Evolutionary conservation across 2,113 vertebrate genomes (phyloP), one percentile per base, ranked within the genome.

Genomic region (Danio rerio): DNA sequence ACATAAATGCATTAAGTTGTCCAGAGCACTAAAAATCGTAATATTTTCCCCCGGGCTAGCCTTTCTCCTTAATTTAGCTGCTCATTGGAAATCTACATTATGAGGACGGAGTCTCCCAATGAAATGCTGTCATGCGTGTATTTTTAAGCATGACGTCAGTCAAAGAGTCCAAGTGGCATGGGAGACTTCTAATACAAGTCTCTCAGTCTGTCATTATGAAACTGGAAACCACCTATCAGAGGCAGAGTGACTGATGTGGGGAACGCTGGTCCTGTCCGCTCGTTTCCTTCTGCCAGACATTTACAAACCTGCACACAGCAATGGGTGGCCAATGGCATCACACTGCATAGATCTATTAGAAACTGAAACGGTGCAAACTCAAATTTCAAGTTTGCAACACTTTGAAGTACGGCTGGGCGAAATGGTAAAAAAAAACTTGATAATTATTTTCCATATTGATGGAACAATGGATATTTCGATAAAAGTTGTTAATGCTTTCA

Each of bases 201-300:
- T 93, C 87, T 90, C 88, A 90, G 93, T 90, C 92, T 94, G 93
- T 95, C 93, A 95, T 95, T 94, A 94, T 88, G 83, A 91, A 84
- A 87, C 83, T 89, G 90, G 88, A 89, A 92, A 93, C 92, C 89
- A 85, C 90, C 90, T 93, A 94, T 93, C 92, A 93, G 90, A 90
- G 89, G 90, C 89, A 78, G 85, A 85, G 80, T 90, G 90, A 94
- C 89, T 94, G 93, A 94, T 94, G 93, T 94, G 93, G 94, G 86
- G 90, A 92, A 91, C 86, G 88, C 89, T 87, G 88, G 91, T 88
- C 87, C 89, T 89, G 89, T 92, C 88, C 86, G 92, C 88, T 90
- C 61, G 86, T 86, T 89, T 92, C 89, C 92, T 74, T 72, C 73
- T 77, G 72, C 59, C 68, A 82, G 69, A 55, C 75, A 70, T 59